Evolutionary conservation across 2,797 vertebrate species (phyloP).

Genomic region (Malacoraja senta): DNA sequence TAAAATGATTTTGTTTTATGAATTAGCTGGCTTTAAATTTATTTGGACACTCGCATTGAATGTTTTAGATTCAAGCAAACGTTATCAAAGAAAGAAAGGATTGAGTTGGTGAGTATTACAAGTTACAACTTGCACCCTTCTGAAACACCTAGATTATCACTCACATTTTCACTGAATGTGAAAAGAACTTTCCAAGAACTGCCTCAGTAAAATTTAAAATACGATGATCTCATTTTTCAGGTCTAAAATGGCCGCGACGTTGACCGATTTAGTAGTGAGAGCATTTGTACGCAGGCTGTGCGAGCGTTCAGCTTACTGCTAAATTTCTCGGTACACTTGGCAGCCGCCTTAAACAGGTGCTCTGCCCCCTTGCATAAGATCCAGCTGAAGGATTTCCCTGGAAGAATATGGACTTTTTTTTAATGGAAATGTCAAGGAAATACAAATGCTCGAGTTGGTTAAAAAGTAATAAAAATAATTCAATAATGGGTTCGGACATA

Average conservation of each 20-base stretch:
- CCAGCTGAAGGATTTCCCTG: background rate
- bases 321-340: background rate
- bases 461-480: background rate
- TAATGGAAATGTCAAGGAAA: background rate
- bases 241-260: background rate
- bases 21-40: background rate
- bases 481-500: background rate
- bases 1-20: background rate
- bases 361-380: background rate
- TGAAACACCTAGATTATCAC: background rate
- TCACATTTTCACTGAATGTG: background rate
- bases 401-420: background rate
- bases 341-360: background rate
- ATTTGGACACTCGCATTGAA: background rate
- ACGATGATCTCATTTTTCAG: background rate
- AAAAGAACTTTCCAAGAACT: background rate
- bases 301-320: background rate
- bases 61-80: slow-evolving; percentile 13
- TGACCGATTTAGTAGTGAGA: background rate
- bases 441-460: background rate
- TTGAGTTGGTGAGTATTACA: background rate
- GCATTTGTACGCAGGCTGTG: background rate
- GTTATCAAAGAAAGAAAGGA: background rate
- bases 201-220: background rate
- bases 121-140: too few species aligned